phyloP scores from a whole-genome alignment of 2,888 invertebrate genomes.

The Cyrtodaria siliqua region DNA sequence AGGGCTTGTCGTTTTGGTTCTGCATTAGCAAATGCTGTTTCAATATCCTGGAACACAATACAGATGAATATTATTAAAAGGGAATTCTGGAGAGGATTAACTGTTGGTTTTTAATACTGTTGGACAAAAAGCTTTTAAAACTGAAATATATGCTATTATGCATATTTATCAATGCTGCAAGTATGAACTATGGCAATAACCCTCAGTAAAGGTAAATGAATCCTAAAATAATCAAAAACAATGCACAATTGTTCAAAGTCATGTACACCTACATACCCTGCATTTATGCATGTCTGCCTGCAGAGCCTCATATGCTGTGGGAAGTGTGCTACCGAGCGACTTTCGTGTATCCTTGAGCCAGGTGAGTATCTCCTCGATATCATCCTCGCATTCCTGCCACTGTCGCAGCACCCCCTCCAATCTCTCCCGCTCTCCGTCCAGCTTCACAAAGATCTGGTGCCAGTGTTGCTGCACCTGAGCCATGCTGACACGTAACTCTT shows the following conservation, averaged over 20 bases:
- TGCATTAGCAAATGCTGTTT: slow-evolving; percentile 73
- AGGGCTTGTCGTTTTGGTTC: slow-evolving; percentile 77
- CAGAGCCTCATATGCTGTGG: slow-evolving; percentile 80
- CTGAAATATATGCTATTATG: too few species aligned
- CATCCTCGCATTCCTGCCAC: slow-evolving; percentile 83
- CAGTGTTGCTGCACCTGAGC: slow-evolving; percentile 75
- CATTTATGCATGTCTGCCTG: slow-evolving; percentile 80
- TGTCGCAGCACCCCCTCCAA: slow-evolving; percentile 75
- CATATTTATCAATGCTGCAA: too few species aligned
- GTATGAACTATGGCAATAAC: too few species aligned
- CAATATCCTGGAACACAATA: slow-evolving; percentile 79
- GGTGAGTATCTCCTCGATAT: slow-evolving; percentile 80
- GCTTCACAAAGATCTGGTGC: slow-evolving; percentile 69
- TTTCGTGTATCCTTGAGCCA: slow-evolving; percentile 81
- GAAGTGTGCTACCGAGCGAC: slow-evolving; percentile 72
- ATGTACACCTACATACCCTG: slow-evolving; percentile 83
- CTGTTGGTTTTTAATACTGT: neutral
- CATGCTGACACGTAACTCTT: slow-evolving; percentile 70
- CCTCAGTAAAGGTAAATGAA: too few species aligned
- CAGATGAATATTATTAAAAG: neutral
- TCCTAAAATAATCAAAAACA: too few species aligned
- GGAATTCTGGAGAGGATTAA: neutral
- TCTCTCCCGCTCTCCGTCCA: slow-evolving; percentile 73
- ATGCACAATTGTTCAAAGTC: too few species aligned
- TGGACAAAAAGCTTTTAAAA: neutral